These are phyloP conservation scores for Drosophila lacteicornis DNA, from an alignment of 1,140 invertebrate genomes.

Conservation along the genomic window DNA sequence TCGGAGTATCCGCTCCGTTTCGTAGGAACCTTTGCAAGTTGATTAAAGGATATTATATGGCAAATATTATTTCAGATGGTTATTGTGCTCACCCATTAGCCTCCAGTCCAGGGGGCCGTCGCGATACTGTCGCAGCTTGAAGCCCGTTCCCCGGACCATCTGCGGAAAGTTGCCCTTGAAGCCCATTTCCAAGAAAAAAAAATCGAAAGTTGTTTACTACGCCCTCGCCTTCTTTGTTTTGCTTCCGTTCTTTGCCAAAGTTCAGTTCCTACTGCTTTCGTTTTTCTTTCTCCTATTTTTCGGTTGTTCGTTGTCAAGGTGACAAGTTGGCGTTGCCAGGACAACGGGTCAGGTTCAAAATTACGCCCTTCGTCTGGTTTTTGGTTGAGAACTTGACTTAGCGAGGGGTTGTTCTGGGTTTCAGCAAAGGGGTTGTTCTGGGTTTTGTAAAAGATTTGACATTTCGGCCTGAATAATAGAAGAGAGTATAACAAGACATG, in stretches of 20 bases:
- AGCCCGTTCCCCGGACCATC: slow-evolving; percentile 75
- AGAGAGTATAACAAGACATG: background rate
- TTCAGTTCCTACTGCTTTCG: slow-evolving; percentile 20
- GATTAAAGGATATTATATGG: background rate
- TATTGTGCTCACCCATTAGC: slow-evolving; percentile 65
- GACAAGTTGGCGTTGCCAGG: slow-evolving; percentile 15
- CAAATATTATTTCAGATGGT: too few relatives aligned
- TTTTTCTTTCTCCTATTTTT: slow-evolving; percentile 43
- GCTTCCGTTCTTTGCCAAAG: slow-evolving; percentile 29
- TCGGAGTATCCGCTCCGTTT: slow-evolving; percentile 72
- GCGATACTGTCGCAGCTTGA: slow-evolving; percentile 69
- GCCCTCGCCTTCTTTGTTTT: slow-evolving; percentile 44
- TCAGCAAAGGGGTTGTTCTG: background rate
- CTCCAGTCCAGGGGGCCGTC: slow-evolving; percentile 81
- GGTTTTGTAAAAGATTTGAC: background rate
- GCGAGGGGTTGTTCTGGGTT: slow-evolving; percentile 10
- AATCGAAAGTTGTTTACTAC: slow-evolving; percentile 58
- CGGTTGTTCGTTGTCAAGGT: slow-evolving; percentile 26
- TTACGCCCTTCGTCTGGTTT: slow-evolving; percentile 4
- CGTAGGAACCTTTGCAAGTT: slow-evolving; percentile 59
- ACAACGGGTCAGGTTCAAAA: slow-evolving; percentile 7
- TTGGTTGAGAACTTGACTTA: slow-evolving; percentile 40
- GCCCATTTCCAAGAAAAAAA: slow-evolving; percentile 48
- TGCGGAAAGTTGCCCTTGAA: slow-evolving; percentile 73
- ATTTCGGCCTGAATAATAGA: background rate